Percentiles rank a stretch among this genome's conserved stretches.
Conservation (phyloP, 1,140 invertebrate species). For the Notospermus geniculatus region DNA sequence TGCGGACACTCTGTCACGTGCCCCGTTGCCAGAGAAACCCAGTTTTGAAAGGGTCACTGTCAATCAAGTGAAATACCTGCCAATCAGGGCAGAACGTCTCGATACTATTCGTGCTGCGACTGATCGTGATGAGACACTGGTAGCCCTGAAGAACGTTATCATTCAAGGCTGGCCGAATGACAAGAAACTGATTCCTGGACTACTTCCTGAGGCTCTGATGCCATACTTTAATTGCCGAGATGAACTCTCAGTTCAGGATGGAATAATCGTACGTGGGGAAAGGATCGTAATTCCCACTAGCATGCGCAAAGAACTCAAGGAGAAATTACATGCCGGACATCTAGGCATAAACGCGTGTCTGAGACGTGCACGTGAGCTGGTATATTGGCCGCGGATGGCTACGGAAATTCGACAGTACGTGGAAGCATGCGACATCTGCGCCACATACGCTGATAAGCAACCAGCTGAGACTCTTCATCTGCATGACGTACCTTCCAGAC, state of each 20-base stretch:
- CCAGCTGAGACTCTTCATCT: conserved; percentile 2
- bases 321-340: conserved; percentile 19
- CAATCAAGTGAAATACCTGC: not conserved
- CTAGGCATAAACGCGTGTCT: conserved; percentile 13
- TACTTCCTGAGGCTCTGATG: not conserved
- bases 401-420: conserved; percentile 5
- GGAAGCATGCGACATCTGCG: too few species aligned
- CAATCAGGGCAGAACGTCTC: not conserved
- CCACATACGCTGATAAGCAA: not conserved
- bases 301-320: conserved; percentile 11
- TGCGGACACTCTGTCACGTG: not conserved
- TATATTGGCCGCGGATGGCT: conserved; percentile 22
- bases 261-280: conserved; percentile 19
- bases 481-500: conserved; percentile 14
- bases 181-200: too few species aligned
- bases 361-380: conserved; percentile 8
- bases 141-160: conserved; percentile 9
- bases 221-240: conserved; percentile 21
- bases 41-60: not conserved
- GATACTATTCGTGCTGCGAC: not conserved
- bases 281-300: conserved; percentile 13
- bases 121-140: not conserved
- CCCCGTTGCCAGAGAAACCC: not conserved
- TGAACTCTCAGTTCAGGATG: conserved; percentile 22
- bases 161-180: conserved; percentile 14